Evolutionary conservation across 2,888 invertebrate species (phyloP), one percentile per base, ranked within the genome.

Genomic region (Sinotaia quadrata): DNA sequence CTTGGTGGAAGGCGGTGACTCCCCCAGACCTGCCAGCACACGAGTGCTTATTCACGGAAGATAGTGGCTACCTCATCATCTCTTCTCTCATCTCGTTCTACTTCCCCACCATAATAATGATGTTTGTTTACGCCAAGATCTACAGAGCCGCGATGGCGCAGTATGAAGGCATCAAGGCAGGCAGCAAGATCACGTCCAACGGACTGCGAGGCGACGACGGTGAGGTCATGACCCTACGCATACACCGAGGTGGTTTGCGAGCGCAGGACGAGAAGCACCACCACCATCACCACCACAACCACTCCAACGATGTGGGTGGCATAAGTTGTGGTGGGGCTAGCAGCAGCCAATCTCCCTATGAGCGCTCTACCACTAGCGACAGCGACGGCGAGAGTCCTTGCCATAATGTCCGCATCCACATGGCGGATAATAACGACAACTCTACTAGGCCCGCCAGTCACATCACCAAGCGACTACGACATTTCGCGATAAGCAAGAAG

Each of bases 51-150:
- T 99, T 99, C 89, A 98, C 98, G 75, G 97, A 98, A 89, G 96
- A 97, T 89, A 91, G 96, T 81, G 95, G 95, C 72, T 99, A 99
- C 89, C 91, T 99, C 77, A 94, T 98, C 87, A 97, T 98, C 90
- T 98, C 98, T 18, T 98, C 98, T 57, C 94, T 96, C 75, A 96
- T 99, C 84, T 98, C 98, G 27, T 99, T 99, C 90, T 99, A 98
- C 89, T 91, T 97, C 79, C 99, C 99, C 34, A 90, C 98, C 34
- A 93, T 96, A 87, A 95, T 99, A 68, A 99, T 99, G 96, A 94
- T 98, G 77, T 97, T 98, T 89, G 98, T 98, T 4, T 99, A 99
- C 88, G 97, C 95, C 88, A 93, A 95, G 78, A 98, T 98, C 81
- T 98, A 98, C 89, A 91, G 94, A 54, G 97, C 97, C 3, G 98